phyloP scores from a whole-genome alignment of 2,797 vertebrate genomes.

The Tiaroga cobitis region DNA sequence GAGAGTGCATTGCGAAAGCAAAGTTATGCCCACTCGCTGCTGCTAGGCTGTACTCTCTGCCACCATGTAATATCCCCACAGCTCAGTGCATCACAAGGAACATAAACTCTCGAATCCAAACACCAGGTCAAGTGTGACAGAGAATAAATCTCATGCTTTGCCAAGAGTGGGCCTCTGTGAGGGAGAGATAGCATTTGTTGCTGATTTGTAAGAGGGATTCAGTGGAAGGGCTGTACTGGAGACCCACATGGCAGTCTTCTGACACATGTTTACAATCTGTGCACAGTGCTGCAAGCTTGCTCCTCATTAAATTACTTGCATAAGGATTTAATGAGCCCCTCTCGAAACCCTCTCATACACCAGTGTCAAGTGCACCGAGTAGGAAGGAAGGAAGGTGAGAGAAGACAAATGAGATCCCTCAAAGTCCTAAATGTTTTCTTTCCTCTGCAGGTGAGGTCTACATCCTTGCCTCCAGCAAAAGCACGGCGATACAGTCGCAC shows the following conservation, averaged over 20 bases:
- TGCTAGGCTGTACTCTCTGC: conserved; percentile 41
- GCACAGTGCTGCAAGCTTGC: conserved; percentile 75
- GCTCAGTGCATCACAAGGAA: conserved; percentile 47
- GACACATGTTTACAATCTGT: conserved; percentile 81
- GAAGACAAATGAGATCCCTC: not conserved
- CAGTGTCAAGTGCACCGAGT: conserved; percentile 64
- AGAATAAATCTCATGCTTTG: conserved; percentile 25
- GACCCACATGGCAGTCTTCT: conserved; percentile 68
- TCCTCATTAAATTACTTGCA: conserved; percentile 77
- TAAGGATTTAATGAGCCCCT: conserved; percentile 73
- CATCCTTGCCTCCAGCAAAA: conserved; percentile 96
- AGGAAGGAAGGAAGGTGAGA: conserved; percentile 47
- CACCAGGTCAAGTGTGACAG: conserved; percentile 42
- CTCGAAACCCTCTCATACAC: conserved; percentile 65
- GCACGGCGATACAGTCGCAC: conserved; percentile 86
- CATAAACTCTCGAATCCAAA: conserved; percentile 48
- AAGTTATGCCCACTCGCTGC: conserved; percentile 30
- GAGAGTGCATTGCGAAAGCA: conserved; percentile 16
- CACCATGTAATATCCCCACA: conserved; percentile 46
- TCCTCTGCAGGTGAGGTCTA: conserved; percentile 91
- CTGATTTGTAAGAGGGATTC: conserved; percentile 52
- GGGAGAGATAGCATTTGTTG: conserved; percentile 53
- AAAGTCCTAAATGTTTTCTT: conserved; percentile 16
- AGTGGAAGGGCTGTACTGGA: conserved; percentile 55
- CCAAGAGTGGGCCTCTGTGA: conserved; percentile 38